phyloP scores from a whole-genome alignment of 2,888 invertebrate genomes.

The Entomobrya multifasciata region DNA sequence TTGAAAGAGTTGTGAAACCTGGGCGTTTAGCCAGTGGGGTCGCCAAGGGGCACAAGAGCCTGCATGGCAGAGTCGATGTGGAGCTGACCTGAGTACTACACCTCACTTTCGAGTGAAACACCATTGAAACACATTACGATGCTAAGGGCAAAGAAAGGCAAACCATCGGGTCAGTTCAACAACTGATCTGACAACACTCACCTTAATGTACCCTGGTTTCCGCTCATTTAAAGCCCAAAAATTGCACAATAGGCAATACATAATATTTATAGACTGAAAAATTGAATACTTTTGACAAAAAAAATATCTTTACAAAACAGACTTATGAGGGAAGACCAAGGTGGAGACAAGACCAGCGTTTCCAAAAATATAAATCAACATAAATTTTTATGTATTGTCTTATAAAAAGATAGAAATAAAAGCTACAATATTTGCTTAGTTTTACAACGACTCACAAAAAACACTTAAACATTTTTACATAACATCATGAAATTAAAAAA shows the following conservation, averaged over 20 bases:
- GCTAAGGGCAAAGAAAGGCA: constrained; percentile 80
- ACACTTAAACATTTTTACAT: background rate
- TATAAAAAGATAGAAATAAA: constrained; percentile 43
- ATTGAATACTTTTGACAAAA: background rate
- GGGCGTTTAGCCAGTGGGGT: constrained; percentile 78
- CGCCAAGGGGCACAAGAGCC: constrained; percentile 79
- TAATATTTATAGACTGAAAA: background rate
- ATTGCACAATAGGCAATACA: background rate
- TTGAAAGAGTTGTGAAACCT: constrained; percentile 80
- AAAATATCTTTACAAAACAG: background rate
- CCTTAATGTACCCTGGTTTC: constrained; percentile 77
- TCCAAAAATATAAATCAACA: constrained; percentile 74
- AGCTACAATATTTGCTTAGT: constrained; percentile 60
- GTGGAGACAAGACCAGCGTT: constrained; percentile 79
- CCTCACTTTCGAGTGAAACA: constrained; percentile 79
- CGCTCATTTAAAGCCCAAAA: constrained; percentile 47
- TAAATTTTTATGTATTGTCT: constrained; percentile 14
- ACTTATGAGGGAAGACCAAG: constrained; percentile 70
- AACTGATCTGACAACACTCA: constrained; percentile 80
- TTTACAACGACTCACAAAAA: constrained; percentile 37
- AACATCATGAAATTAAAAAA: background rate
- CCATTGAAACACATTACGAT: constrained; percentile 77
- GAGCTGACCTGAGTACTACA: constrained; percentile 79
- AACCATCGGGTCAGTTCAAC: constrained; percentile 79
- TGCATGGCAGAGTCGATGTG: constrained; percentile 80